Evolutionary conservation across 2,797 vertebrate genomes (phyloP).

Genomic region (Vultur gryphus): DNA sequence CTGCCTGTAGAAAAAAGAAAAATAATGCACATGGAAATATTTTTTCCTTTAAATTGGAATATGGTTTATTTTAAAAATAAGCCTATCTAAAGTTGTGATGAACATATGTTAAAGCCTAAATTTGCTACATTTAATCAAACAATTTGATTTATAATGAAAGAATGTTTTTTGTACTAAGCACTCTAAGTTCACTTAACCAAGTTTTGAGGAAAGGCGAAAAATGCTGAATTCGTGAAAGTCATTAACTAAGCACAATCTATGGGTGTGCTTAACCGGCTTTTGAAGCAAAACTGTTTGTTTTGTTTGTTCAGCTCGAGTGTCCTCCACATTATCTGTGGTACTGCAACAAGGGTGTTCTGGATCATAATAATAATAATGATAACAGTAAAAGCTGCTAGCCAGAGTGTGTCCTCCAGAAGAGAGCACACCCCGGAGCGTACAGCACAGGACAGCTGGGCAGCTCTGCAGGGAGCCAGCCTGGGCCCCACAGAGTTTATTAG

Average conservation of each 20-base stretch:
- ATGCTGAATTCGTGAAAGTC: background rate
- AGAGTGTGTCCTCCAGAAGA: background rate
- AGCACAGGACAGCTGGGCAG: background rate
- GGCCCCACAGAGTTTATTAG: background rate
- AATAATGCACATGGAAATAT: background rate
- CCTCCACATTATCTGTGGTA: background rate
- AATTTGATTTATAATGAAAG: background rate
- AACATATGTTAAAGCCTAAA: background rate
- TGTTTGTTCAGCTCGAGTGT: background rate
- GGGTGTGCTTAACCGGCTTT: background rate
- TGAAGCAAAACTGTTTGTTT: background rate
- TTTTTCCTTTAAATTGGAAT: background rate
- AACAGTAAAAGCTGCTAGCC: background rate
- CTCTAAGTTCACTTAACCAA: background rate
- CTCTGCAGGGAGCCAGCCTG: background rate
- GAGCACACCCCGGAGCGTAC: accelerated
- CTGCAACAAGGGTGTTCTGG: background rate
- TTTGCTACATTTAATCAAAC: background rate
- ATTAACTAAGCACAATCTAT: background rate
- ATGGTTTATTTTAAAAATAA: background rate
- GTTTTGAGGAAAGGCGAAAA: background rate
- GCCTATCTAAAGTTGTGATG: background rate
- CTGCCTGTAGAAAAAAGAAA: background rate
- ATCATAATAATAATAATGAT: background rate
- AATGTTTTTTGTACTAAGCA: background rate